Evolutionary conservation across 1,140 invertebrate species (phyloP).

Genomic region (Achatina immaculata): DNA sequence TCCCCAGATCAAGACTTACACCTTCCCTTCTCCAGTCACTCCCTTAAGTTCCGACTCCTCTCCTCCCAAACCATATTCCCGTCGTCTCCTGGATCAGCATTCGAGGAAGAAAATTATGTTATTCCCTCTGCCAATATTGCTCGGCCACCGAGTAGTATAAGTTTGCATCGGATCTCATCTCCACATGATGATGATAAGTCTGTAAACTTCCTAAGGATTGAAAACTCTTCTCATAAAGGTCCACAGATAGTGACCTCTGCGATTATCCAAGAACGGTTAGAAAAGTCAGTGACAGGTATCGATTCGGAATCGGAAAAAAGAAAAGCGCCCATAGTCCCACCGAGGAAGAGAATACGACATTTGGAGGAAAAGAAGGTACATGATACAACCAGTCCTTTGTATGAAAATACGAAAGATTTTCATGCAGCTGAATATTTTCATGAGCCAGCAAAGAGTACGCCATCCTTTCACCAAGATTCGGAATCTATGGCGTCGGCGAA

Average conservation of each 20-base stretch:
- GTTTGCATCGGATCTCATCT: too few species aligned
- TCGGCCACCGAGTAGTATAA: too few species aligned
- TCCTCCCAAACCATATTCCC: constrained; percentile 67
- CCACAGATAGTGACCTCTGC: too few species aligned
- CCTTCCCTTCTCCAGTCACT: constrained; percentile 65
- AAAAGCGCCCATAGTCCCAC: constrained; percentile 19
- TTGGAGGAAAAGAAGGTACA: not conserved
- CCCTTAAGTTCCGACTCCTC: constrained; percentile 66
- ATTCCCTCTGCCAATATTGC: too few species aligned
- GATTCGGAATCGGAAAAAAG: too few species aligned
- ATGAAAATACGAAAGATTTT: constrained; percentile 10
- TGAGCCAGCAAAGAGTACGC: not conserved
- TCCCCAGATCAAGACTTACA: constrained; percentile 58
- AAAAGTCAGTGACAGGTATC: too few species aligned
- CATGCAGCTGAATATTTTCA: not conserved
- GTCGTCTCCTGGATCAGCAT: constrained; percentile 57
- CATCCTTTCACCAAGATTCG: not conserved
- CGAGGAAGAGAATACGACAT: constrained; percentile 6
- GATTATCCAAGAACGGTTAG: too few species aligned
- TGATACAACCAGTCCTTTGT: not conserved
- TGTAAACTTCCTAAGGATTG: too few species aligned
- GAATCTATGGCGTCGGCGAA: not conserved
- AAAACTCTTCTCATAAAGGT: too few species aligned
- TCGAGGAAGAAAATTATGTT: constrained; percentile 53
- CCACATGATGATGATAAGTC: too few species aligned